Conservation (phyloP, 2,888 invertebrate species). For the Neoaliturus tenellus region DNA sequence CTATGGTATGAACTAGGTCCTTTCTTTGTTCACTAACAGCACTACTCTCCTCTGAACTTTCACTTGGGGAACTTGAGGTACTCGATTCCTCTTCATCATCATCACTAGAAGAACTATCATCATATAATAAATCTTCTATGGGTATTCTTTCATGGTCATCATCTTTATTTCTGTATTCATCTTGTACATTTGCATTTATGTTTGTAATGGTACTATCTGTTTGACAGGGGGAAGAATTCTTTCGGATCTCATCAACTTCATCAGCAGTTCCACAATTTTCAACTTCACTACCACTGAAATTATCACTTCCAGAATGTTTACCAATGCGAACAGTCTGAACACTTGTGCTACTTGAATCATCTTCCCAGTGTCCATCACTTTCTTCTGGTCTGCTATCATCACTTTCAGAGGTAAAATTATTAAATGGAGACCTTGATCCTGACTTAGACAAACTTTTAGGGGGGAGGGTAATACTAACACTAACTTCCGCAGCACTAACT, state of each 20-base stretch:
- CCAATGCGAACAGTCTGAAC: slow-evolving; percentile 67
- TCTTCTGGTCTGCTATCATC: slow-evolving; percentile 61
- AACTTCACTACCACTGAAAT: slow-evolving; percentile 63
- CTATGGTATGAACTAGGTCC: neutral
- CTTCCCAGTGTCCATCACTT: slow-evolving; percentile 66
- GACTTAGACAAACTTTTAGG: slow-evolving; percentile 47
- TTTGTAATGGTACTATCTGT: too few relatives aligned
- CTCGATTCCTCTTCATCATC: slow-evolving; percentile 49
- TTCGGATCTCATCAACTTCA: slow-evolving; percentile 55
- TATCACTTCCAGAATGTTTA: slow-evolving; percentile 60
- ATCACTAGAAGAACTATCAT: slow-evolving; percentile 43
- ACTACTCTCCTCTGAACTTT: slow-evolving; percentile 45
- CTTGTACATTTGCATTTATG: slow-evolving; percentile 51
- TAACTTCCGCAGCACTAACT: slow-evolving; percentile 38
- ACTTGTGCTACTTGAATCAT: slow-evolving; percentile 68
- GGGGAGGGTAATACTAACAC: slow-evolving; percentile 27
- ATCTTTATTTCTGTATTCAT: slow-evolving; percentile 65
- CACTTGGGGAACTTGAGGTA: slow-evolving; percentile 26
- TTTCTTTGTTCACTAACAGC: slow-evolving; percentile 32
- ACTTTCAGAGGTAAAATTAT: slow-evolving; percentile 49
- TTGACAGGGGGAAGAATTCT: slow-evolving; percentile 32
- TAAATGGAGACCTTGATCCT: slow-evolving; percentile 34
- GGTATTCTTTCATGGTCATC: slow-evolving; percentile 36
- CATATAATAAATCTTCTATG: slow-evolving; percentile 51
- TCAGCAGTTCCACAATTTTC: slow-evolving; percentile 55